These are phyloP conservation scores for Phenacoccus solenopsis DNA, from an alignment of 1,140 invertebrate species.

Conservation along the genomic window DNA sequence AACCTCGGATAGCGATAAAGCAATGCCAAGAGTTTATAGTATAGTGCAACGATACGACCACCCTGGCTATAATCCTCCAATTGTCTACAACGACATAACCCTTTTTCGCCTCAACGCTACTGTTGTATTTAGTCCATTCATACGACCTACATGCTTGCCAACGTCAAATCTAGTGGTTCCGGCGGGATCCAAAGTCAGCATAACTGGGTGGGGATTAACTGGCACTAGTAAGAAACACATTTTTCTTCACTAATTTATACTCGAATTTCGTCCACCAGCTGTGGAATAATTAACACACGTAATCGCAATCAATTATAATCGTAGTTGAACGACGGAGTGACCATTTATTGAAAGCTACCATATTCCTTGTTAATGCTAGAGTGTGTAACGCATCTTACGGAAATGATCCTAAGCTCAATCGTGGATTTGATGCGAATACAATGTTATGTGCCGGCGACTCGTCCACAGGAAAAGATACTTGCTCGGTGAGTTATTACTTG, in stretches of 20 bases:
- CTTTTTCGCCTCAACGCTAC: conserved; percentile 37
- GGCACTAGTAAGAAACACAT: no score
- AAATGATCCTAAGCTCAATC: background rate
- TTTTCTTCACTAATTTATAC: no score
- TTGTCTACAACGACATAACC: conserved; percentile 47
- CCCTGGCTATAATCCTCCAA: conserved; percentile 34
- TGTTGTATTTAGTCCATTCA: conserved; percentile 30
- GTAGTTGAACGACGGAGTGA: background rate
- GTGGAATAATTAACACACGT: background rate
- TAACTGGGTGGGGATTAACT: background rate
- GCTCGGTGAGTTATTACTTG: conserved; percentile 50
- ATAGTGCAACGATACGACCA: conserved; percentile 29
- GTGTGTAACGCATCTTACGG: background rate
- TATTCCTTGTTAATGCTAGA: background rate
- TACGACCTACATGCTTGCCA: conserved; percentile 36
- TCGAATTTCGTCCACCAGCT: background rate
- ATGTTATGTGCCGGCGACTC: conserved; percentile 55
- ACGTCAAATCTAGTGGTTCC: background rate
- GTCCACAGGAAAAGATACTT: conserved; percentile 58
- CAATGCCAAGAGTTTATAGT: conserved; percentile 23
- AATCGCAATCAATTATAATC: background rate
- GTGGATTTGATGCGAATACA: conserved; percentile 25
- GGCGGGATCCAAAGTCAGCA: conserved; percentile 18
- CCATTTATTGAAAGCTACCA: background rate
- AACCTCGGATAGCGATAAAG: conserved; percentile 23